A percentile compares a stretch with the other conserved stretches of the same genome.
Evolutionary conservation across 2,888 invertebrate species (phyloP).

Genomic region (Agapetus fuscipes): DNA sequence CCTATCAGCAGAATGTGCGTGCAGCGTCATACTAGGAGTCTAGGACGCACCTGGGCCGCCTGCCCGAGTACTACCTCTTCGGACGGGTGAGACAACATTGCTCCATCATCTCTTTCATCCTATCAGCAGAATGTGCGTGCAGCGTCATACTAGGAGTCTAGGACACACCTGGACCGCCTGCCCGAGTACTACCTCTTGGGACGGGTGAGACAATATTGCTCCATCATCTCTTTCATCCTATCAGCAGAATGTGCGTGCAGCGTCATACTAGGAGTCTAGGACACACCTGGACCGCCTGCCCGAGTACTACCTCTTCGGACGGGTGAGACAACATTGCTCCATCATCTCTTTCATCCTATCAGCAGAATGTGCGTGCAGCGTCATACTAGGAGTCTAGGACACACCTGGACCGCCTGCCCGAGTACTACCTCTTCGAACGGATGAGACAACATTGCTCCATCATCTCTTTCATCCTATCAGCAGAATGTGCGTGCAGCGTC

Average conservation of each 20-base stretch:
- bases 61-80: slow-evolving; percentile 61
- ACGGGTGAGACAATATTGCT: slow-evolving; percentile 43
- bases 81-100: slow-evolving; percentile 50
- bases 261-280: no score
- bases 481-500: no score
- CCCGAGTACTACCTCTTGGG: slow-evolving; percentile 65
- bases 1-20: no score
- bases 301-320: slow-evolving; percentile 64
- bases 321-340: slow-evolving; percentile 38
- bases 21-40: no score
- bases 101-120: background rate
- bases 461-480: background rate
- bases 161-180: slow-evolving; percentile 47
- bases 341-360: background rate
- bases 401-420: slow-evolving; percentile 46
- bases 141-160: no score
- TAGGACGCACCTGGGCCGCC: slow-evolving; percentile 48
- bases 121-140: no score
- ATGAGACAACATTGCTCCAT: background rate
- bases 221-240: background rate
- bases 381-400: no score
- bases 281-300: slow-evolving; percentile 48
- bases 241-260: no score
- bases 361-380: no score
- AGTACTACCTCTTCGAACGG: slow-evolving; percentile 62